Evolutionary conservation across 2,113 vertebrate species (phyloP), one percentile per base, ranked within the genome.

Genomic region (Thalassarche chlororhynchos): DNA sequence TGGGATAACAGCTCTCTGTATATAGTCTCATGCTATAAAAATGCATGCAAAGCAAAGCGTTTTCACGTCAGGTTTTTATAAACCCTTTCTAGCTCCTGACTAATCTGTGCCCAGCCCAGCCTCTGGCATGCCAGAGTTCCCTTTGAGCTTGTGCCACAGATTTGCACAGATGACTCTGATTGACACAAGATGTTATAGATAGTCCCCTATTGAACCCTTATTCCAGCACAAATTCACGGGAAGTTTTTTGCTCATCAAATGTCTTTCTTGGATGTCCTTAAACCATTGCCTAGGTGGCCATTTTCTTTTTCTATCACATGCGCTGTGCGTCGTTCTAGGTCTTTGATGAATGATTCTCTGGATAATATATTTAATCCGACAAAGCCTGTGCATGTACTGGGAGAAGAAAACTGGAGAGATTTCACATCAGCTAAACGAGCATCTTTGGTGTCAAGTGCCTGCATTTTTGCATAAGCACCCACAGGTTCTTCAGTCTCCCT

Each of bases 381-480:
- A 88, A 51, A 87, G 38, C 64, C 57, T 40, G 7, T 79, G n/a
- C 47, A 47, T 6, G 14, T 34, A 71, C 47, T 24, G 66, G 84
- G 62, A 65, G 84, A 82, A 71, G 87, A 68, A 82, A 82, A 68
- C 84, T 42, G 52, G 84, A 91, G 89, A 89, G 84, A 82, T 93
- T 82, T 91, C 84, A 34, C 84, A 84, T 91, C 70, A 84, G 17
- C 91, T 87, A 78, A 93, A 89, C 72, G 75, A 90, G 76, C 38
- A 24, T 72, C 78, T 82, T 38, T 72, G 87, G 84, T 94, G 87
- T 91, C 94, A 91, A 79, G 87, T 51, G 91, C 84, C 75, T 78
- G 61, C 44, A 9, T 68, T 87, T 92, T 90, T 93, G 90, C 90
- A 92, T 57, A 93, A 95, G 91, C 94, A 89, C 89, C 89, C 96